Evolutionary conservation across 2,888 invertebrate genomes (phyloP).

Genomic region (Dysmachus trigonus): DNA sequence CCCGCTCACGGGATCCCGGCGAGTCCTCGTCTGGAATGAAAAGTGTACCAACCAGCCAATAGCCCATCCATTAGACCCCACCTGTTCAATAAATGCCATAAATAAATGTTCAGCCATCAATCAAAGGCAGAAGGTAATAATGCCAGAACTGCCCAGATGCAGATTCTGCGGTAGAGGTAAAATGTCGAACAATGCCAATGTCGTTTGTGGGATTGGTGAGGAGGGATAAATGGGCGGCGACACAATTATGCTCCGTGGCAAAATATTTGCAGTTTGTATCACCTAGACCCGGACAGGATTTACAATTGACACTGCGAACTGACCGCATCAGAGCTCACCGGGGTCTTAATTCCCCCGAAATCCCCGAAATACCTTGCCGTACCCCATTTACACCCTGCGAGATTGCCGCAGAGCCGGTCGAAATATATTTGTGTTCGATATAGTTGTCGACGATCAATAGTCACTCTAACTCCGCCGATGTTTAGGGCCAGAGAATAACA

Average conservation of each 20-base stretch:
- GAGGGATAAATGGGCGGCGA: conserved; percentile 19
- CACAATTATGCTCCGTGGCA: conserved; percentile 12
- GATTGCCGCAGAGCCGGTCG: neutral
- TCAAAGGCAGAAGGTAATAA: conserved; percentile 4
- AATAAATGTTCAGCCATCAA: conserved; percentile 11
- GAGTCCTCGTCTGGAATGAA: neutral
- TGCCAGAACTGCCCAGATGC: neutral
- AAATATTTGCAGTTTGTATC: conserved; percentile 21
- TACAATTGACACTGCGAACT: conserved; percentile 12
- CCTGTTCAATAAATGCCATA: conserved; percentile 13
- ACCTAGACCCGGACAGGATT: neutral
- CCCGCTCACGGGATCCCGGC: neutral
- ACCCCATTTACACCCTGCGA: neutral
- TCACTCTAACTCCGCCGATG: neutral
- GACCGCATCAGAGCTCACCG: neutral
- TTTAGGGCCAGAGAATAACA: neutral
- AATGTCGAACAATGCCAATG: conserved; percentile 2
- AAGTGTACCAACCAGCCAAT: neutral
- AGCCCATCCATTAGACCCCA: neutral
- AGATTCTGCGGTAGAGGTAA: conserved; percentile 4
- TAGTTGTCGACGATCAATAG: conserved; percentile 23
- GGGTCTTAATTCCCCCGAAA: conserved; percentile 3
- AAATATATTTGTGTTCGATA: neutral
- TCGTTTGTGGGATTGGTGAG: neutral
- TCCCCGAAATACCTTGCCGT: neutral